A percentile compares a stretch with the other conserved stretches of the same genome.
phyloP scores from a whole-genome alignment of 2,888 invertebrate species.

The Cryptus viduatorius region DNA sequence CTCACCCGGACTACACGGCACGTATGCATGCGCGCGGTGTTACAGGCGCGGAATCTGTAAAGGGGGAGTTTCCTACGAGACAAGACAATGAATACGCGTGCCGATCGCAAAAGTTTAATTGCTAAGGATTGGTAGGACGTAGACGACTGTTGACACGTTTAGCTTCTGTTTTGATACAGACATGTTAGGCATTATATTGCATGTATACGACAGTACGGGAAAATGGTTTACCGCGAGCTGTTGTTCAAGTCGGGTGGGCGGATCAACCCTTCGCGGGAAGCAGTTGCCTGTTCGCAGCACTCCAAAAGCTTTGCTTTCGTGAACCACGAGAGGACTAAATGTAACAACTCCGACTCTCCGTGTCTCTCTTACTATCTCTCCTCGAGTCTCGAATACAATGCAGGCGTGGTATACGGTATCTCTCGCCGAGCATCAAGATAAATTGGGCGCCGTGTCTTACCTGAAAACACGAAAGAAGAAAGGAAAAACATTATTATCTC shows the following conservation, averaged over 20 bases:
- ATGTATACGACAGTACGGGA: conserved; percentile 24
- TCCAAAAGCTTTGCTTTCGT: conserved; percentile 40
- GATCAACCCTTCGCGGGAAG: conserved; percentile 48
- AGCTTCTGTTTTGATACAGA: background rate
- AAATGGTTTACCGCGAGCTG: conserved; percentile 42
- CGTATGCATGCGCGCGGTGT: background rate
- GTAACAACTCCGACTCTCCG: conserved; percentile 25
- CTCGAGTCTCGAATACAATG: conserved; percentile 56
- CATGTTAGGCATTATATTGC: background rate
- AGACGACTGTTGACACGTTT: background rate
- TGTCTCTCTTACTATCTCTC: conserved; percentile 13
- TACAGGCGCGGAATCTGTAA: background rate
- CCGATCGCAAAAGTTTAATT: background rate
- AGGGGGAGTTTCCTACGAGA: background rate
- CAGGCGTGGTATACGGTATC: conserved; percentile 50
- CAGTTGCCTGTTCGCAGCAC: conserved; percentile 51
- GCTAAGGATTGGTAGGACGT: background rate
- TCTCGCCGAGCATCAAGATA: conserved; percentile 56
- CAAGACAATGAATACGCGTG: conserved; percentile 39
- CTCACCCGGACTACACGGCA: background rate
- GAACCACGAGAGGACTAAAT: conserved; percentile 37
- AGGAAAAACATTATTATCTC: conserved; percentile 41
- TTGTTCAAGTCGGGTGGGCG: conserved; percentile 51
- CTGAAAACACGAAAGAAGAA: conserved; percentile 47
- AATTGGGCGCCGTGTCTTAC: conserved; percentile 61